Conservation (phyloP, 1,140 invertebrate species). For the Diachasmimorpha longicaudata region DNA sequence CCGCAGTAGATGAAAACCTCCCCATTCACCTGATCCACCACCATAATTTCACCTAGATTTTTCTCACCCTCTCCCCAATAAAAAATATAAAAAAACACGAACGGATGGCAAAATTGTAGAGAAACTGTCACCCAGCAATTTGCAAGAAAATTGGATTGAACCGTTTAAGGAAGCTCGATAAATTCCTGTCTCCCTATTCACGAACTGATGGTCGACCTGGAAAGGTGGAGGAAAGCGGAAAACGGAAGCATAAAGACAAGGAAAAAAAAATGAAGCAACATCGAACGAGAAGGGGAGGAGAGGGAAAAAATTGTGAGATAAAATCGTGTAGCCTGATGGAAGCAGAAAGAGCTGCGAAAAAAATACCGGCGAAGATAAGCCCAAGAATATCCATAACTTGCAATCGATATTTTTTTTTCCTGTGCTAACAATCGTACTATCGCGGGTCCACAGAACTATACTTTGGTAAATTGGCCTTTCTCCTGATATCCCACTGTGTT, state of each 20-base stretch:
- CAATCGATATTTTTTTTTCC: constrained; percentile 1
- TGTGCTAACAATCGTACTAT: background rate
- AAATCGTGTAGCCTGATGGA: background rate
- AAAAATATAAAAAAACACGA: constrained; percentile 6
- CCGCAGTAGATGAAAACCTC: background rate
- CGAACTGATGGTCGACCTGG: constrained; percentile 23
- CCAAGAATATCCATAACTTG: background rate
- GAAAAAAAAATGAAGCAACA: constrained; percentile 4
- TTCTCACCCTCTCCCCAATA: background rate
- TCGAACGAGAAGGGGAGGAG: constrained; percentile 8
- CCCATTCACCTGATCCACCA: background rate
- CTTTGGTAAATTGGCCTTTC: background rate
- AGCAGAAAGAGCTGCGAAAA: background rate
- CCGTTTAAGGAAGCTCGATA: constrained; percentile 39
- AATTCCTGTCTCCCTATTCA: constrained; percentile 37
- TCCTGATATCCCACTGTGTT: background rate
- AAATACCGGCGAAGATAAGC: background rate
- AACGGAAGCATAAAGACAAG: background rate
- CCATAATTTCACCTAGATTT: background rate
- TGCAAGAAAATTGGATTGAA: constrained; percentile 40
- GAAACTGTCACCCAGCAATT: constrained; percentile 38
- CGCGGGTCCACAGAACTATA: background rate
- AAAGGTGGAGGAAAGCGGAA: constrained; percentile 22
- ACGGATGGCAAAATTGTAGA: constrained; percentile 20
- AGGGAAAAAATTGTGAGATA: constrained; percentile 12